Evolutionary conservation across 1,140 invertebrate species (phyloP), one percentile per base, ranked within the genome.

Genomic region (Ips typographus): DNA sequence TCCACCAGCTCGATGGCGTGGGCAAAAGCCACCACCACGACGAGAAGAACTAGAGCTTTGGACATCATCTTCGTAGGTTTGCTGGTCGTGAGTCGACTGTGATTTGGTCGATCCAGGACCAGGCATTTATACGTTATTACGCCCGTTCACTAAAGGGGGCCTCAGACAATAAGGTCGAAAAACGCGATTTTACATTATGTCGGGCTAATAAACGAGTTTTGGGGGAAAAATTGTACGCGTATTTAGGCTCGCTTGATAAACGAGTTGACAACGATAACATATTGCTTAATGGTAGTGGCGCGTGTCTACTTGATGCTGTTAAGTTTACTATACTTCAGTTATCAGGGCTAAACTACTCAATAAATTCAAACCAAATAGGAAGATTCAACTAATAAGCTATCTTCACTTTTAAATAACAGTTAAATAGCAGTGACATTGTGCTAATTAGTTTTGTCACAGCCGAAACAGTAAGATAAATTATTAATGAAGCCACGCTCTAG

Each of bases 101-200:
- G 53, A 64, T 64, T 41, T 52, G 5, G 42, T 22, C 22, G 43
- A 6, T 53, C 40, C 62, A 22, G 49, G 49, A 8, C 7, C 38
- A 40, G 55, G 62, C 52, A 41, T 64, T 53, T 64, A 64, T 64
- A 62, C 39, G 42, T 1, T 4, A 37, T 38, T 5, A 36, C 6
- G 5, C 59, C 59, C 59, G 44, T 59, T 59, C 57, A 59, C 57
- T 55, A 6, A 22, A 41, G 44, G 44, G 49, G 61, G 41, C 59
- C 22, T 61, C 38, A 64, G 36, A 49, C 59, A 62, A 62, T 22
- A 43, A 41, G 59, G 59, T 62, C 59, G 59, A 62, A 62, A 62
- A 62, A 62, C 41, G 22, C 22, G 22, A 22, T 22, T 22, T 49
- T 22, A 8, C 44, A 49, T 49, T 49, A 49, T 37, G 39, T 8